A percentile compares a stretch with the other conserved stretches of the same genome.
Evolutionary conservation across 64 coral and sea anemone species (phyloP).

Genomic region (Montipora foliosa): DNA sequence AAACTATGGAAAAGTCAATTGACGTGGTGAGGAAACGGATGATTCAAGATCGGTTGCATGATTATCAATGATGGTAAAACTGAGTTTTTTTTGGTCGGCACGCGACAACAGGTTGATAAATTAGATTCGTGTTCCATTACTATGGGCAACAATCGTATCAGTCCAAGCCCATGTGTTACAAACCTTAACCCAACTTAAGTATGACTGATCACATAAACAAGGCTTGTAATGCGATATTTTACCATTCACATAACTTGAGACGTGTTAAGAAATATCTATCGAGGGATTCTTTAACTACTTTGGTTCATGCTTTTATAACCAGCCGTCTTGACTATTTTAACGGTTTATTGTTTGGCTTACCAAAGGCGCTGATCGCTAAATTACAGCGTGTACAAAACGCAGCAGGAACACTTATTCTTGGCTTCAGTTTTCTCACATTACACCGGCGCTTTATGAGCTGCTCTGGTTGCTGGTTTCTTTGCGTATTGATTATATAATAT

Average conservation of each 20-base stretch:
- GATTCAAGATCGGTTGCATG: constrained; percentile 7
- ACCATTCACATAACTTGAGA: constrained; percentile 54
- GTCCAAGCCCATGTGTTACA: no score
- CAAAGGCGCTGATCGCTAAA: no score
- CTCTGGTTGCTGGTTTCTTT: no score
- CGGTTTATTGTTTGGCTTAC: no score
- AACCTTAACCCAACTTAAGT: neutral
- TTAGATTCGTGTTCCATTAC: constrained; percentile 15
- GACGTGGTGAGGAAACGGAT: constrained; percentile 11
- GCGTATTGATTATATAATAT: no score
- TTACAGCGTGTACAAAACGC: no score
- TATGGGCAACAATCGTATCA: neutral
- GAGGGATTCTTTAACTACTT: no score
- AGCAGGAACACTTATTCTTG: no score
- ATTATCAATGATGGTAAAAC: constrained; percentile 6
- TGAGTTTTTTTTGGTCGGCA: constrained; percentile 4
- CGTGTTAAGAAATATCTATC: neutral
- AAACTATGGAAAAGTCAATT: constrained; percentile 10
- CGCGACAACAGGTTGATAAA: neutral
- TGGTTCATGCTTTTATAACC: no score
- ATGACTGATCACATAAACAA: constrained; percentile 56
- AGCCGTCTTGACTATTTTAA: no score
- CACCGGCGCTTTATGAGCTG: no score
- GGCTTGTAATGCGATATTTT: constrained; percentile 35
- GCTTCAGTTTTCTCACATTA: no score